These are phyloP conservation scores for Echinarachnius parma DNA, from an alignment of 53 echinoderm and acorn worm genomes.

Conservation along the genomic window DNA sequence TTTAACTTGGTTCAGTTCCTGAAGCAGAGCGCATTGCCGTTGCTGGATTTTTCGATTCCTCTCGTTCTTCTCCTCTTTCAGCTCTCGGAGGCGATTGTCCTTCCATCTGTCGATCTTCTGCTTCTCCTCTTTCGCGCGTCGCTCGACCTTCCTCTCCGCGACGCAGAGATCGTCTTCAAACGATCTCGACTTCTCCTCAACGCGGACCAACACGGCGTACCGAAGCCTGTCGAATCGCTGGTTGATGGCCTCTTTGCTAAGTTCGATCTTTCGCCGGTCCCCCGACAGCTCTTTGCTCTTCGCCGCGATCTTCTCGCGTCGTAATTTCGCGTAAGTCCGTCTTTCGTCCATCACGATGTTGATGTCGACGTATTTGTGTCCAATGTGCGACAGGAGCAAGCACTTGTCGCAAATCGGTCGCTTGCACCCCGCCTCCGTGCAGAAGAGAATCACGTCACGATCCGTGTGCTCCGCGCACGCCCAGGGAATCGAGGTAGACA, in stretches of 20 bases:
- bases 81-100: slow-evolving; percentile 26
- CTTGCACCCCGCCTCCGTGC: slow-evolving; percentile 2
- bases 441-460: slow-evolving; percentile 26
- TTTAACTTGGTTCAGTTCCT: slow-evolving; percentile 23
- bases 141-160: slow-evolving; percentile 3
- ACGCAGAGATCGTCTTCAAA: slow-evolving; percentile 7
- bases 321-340: background rate
- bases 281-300: slow-evolving; percentile 6
- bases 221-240: slow-evolving; percentile 7
- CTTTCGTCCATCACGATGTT: slow-evolving; percentile 13
- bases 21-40: slow-evolving; percentile 3
- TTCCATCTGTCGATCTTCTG: slow-evolving; percentile 37
- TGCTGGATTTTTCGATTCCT: slow-evolving; percentile 14
- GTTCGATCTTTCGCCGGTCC: slow-evolving; percentile 20
- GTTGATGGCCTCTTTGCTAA: background rate
- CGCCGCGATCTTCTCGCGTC: slow-evolving; percentile 4
- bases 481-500: background rate
- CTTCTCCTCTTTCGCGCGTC: slow-evolving; percentile 26
- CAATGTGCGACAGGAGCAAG: slow-evolving; percentile 7
- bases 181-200: slow-evolving; percentile 26
- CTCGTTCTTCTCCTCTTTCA: slow-evolving; percentile 7
- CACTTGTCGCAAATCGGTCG: slow-evolving; percentile 33
- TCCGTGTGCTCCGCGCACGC: slow-evolving; percentile 24
- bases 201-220: slow-evolving; percentile 23
- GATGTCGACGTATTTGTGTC: slow-evolving; percentile 13